phyloP scores from a whole-genome alignment of 1,140 invertebrate species.

The Yoshiicerus persimilis region DNA sequence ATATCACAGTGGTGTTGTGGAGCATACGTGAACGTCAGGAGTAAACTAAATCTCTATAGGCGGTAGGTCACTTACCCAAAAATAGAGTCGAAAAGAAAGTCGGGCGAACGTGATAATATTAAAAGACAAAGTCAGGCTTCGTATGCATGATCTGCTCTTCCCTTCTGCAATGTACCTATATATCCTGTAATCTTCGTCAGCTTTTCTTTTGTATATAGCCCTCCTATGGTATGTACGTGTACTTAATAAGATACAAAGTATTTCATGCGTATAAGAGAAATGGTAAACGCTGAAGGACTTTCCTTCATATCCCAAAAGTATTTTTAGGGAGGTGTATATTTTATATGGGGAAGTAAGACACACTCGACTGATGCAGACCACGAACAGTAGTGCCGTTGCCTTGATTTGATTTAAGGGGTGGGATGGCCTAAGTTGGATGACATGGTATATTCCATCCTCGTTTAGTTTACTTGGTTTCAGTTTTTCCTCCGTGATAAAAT shows the following conservation, averaged over 20 bases:
- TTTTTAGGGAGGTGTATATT: neutral
- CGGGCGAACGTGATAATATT: neutral
- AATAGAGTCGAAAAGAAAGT: neutral
- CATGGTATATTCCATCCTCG: neutral
- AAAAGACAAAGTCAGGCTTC: neutral
- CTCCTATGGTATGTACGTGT: neutral
- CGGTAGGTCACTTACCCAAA: neutral
- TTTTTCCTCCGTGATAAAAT: neutral
- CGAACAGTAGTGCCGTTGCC: neutral
- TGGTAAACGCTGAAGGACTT: neutral
- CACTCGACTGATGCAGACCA: neutral
- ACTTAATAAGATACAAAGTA: neutral
- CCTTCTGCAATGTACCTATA: neutral
- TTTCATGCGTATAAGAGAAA: neutral
- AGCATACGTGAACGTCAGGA: neutral
- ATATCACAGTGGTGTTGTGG: neutral
- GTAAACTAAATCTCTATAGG: neutral
- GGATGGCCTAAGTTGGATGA: neutral
- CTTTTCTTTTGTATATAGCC: neutral
- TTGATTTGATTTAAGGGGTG: constrained; percentile 17
- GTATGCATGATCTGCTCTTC: neutral
- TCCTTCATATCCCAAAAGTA: neutral
- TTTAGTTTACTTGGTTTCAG: neutral
- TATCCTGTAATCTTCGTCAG: neutral
- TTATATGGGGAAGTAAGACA: neutral